Evolutionary conservation across 1,140 invertebrate species (phyloP).

Genomic region (Calliphora vicina): DNA sequence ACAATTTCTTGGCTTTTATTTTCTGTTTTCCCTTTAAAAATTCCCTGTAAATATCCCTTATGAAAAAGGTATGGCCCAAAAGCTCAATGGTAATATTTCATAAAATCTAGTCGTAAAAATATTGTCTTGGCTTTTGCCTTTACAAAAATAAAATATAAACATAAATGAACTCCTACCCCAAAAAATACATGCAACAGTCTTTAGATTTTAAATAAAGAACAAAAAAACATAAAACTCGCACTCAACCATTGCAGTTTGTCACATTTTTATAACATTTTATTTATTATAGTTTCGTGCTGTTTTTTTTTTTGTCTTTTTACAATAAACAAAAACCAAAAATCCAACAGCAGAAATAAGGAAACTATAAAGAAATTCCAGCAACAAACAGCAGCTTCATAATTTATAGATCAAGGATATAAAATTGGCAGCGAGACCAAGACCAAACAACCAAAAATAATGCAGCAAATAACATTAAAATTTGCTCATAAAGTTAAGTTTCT

Average conservation of each 20-base stretch:
- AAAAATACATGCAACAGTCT: slow-evolving; percentile 21
- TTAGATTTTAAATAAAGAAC: no score
- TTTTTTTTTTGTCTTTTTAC: neutral
- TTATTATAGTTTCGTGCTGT: neutral
- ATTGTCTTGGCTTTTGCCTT: neutral
- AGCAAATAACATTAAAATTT: neutral
- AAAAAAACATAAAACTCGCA: slow-evolving; percentile 18
- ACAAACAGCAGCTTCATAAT: neutral
- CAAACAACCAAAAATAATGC: neutral
- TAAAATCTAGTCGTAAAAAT: slow-evolving; percentile 27
- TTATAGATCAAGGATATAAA: slow-evolving; percentile 7
- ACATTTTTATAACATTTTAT: slow-evolving; percentile 32
- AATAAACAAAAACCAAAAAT: neutral
- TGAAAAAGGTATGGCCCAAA: neutral
- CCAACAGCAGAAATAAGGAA: neutral
- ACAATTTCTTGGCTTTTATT: no score
- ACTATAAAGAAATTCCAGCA: neutral
- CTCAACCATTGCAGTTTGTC: slow-evolving; percentile 29
- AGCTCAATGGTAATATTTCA: slow-evolving; percentile 17
- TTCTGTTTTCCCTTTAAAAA: neutral
- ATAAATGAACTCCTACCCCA: neutral
- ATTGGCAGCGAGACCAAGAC: neutral
- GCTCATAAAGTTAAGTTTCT: neutral
- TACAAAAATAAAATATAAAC: neutral
- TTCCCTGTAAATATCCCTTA: neutral